These are phyloP conservation scores for Sesamia inferens DNA, from an alignment of 2,888 invertebrate species.

Conservation along the genomic window DNA sequence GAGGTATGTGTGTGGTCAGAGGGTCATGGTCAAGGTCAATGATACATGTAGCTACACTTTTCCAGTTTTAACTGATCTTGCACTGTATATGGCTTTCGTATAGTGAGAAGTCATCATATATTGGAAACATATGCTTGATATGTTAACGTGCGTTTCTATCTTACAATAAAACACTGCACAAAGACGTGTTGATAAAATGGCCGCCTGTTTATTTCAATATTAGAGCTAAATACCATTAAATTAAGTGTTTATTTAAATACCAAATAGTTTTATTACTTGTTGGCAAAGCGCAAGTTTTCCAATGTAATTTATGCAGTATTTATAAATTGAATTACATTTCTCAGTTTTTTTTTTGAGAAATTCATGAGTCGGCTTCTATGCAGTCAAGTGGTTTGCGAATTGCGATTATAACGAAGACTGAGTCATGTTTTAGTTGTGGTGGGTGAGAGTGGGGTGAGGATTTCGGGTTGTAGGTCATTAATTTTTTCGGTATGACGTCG, in stretches of 20 bases:
- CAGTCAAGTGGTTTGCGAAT: not conserved
- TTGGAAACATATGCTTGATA: too few relatives aligned
- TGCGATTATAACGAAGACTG: not conserved
- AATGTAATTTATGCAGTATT: conserved; percentile 44
- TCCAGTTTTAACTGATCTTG: too few relatives aligned
- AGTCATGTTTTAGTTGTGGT: not conserved
- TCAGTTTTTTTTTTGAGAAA: conserved; percentile 1
- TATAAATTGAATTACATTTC: conserved; percentile 28
- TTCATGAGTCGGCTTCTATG: conserved; percentile 9
- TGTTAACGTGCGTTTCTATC: too few relatives aligned
- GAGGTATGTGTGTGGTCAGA: too few relatives aligned
- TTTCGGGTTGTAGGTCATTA: not conserved
- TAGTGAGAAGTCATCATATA: too few relatives aligned
- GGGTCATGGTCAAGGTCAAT: too few relatives aligned
- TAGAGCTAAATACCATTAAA: conserved; percentile 36
- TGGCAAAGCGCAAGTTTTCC: conserved; percentile 45
- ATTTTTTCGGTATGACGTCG: too few relatives aligned
- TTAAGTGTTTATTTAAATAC: too few relatives aligned
- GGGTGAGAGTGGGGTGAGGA: not conserved
- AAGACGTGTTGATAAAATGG: conserved; percentile 9
- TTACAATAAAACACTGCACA: not conserved
- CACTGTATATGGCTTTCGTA: too few relatives aligned
- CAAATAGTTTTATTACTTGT: conserved; percentile 49
- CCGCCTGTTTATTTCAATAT: conserved; percentile 31
- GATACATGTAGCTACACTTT: too few relatives aligned